phyloP scores from a whole-genome alignment of 2,113 vertebrate genomes.

The Gallinago paraguaiae region DNA sequence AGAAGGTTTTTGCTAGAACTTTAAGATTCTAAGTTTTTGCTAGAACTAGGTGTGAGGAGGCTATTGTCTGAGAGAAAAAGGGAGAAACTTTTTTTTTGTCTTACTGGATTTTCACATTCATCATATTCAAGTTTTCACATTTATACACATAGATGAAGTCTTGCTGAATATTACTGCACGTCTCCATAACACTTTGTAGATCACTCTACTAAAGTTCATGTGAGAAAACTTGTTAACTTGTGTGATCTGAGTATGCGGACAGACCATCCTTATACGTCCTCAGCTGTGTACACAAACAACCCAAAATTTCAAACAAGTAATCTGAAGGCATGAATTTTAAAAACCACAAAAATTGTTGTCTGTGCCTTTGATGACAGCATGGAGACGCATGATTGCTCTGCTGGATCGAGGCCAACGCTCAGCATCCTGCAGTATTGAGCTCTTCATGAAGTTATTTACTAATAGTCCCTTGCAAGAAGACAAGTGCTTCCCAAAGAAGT shows the following conservation, averaged over 20 bases:
- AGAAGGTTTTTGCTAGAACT: not conserved
- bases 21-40: not conserved
- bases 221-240: not conserved
- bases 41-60: not conserved
- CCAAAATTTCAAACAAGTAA: not conserved
- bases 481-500: not conserved
- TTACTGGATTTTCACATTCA: not conserved
- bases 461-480: not conserved
- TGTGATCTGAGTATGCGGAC: not conserved
- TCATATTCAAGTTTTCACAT: not conserved
- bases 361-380: not conserved
- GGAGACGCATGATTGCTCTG: not conserved
- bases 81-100: not conserved
- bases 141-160: not conserved
- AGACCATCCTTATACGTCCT: not conserved
- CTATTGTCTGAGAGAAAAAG: accelerated
- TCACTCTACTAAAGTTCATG: not conserved
- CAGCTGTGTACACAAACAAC: not conserved
- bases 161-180: not conserved
- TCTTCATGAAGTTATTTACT: not conserved
- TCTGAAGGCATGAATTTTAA: not conserved
- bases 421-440: not conserved
- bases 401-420: not conserved
- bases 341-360: not conserved
- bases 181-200: not conserved